Conservation (phyloP, 2,113 vertebrate species). For the Puma concolor region DNA sequence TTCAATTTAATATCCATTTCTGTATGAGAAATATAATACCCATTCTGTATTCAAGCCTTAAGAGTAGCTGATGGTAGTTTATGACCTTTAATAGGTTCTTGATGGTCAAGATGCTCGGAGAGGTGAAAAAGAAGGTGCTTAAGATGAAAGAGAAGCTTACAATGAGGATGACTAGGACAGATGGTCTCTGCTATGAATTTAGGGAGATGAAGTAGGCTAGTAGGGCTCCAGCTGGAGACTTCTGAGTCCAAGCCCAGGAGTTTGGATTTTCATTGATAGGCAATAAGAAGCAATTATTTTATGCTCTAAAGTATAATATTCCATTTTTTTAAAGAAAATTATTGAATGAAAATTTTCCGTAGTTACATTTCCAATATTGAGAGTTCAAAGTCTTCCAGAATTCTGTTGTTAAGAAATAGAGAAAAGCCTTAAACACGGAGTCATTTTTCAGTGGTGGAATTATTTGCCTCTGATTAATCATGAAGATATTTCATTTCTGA, state of each 20-base stretch:
- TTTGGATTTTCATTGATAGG: slow-evolving; percentile 48
- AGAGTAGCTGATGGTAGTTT: not conserved
- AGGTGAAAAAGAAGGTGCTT: not conserved
- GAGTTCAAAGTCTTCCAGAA: slow-evolving; percentile 48
- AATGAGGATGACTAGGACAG: not conserved
- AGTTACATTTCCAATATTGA: slow-evolving; percentile 49
- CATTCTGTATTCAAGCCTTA: not conserved
- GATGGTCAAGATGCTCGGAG: not conserved
- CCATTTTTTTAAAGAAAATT: slow-evolving; percentile 44
- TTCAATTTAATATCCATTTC: not conserved
- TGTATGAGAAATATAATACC: not conserved
- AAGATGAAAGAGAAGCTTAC: not conserved
- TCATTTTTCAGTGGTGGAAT: slow-evolving; percentile 64
- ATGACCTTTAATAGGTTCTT: not conserved
- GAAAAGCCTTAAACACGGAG: slow-evolving; percentile 68
- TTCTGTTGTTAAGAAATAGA: slow-evolving; percentile 58
- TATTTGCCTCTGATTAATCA: slow-evolving; percentile 76
- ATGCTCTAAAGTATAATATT: slow-evolving; percentile 58
- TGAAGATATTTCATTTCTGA: slow-evolving; percentile 74
- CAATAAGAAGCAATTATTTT: slow-evolving; percentile 54
- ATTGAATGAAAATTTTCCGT: slow-evolving; percentile 37
- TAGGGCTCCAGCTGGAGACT: not conserved
- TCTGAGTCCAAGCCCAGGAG: not conserved
- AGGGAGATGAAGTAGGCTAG: not conserved
- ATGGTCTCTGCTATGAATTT: not conserved